Percentiles rank a stretch among this genome's conserved stretches.
Evolutionary conservation across 1,140 invertebrate genomes (phyloP).

Genomic region (Bombus waltoni): DNA sequence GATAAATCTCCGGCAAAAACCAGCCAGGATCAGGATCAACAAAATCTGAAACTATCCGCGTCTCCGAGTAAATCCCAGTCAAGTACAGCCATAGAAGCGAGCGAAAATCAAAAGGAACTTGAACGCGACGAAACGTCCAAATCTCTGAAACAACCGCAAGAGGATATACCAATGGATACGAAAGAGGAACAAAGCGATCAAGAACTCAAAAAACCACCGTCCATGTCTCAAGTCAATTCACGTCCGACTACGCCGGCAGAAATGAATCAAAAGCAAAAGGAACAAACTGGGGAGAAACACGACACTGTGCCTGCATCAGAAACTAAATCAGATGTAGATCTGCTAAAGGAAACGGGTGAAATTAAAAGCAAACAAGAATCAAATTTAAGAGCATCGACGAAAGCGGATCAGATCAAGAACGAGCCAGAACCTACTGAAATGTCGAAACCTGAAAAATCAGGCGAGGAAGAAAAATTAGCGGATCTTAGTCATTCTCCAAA

Average conservation of each 20-base stretch:
- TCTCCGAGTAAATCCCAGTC: slow-evolving; percentile 17
- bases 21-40: too few relatives aligned
- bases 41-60: neutral
- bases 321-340: slow-evolving; percentile 5
- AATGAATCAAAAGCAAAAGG: neutral
- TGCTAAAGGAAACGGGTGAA: neutral
- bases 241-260: neutral
- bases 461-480: neutral
- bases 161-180: neutral
- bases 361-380: slow-evolving; percentile 1
- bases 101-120: neutral
- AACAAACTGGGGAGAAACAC: neutral
- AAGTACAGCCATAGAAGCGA: neutral
- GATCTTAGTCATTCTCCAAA: neutral
- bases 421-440: neutral
- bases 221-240: neutral
- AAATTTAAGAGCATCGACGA: neutral
- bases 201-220: neutral
- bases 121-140: neutral
- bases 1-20: neutral
- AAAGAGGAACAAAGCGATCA: neutral
- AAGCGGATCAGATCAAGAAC: neutral
- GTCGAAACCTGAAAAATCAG: neutral
- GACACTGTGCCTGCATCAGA: neutral
- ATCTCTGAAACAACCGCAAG: neutral